Conservation (phyloP, 2,113 vertebrate genomes). For the Myodes glareolus region DNA sequence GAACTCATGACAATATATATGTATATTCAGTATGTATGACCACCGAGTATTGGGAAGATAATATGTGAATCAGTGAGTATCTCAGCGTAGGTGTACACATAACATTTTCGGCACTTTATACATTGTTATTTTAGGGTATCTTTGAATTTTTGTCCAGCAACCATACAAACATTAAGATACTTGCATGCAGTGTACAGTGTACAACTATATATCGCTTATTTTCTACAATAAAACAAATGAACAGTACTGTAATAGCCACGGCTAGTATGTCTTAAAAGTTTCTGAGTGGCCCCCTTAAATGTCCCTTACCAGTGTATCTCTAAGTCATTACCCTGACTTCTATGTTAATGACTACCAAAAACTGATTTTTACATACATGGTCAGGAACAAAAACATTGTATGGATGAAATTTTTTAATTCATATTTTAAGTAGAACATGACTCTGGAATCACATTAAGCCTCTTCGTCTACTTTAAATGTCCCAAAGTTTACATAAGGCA, state of each 20-base stretch:
- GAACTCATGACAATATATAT: background rate
- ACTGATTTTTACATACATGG: slow-evolving; percentile 1
- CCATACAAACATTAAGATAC: background rate
- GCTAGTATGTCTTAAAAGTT: background rate
- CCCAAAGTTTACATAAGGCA: slow-evolving; percentile 57
- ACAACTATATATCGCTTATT: background rate
- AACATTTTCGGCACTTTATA: background rate
- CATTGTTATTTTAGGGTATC: background rate
- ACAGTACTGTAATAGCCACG: background rate
- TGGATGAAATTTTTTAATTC: rapidly evolving
- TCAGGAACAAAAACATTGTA: background rate
- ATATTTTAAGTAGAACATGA: background rate
- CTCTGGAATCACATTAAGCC: background rate
- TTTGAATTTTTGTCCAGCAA: slow-evolving; percentile 33
- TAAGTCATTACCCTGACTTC: background rate
- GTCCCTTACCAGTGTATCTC: background rate
- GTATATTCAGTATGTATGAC: background rate
- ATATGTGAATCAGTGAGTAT: background rate
- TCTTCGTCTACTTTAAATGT: slow-evolving; percentile 52
- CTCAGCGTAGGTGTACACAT: background rate
- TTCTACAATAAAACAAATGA: slow-evolving; percentile 8
- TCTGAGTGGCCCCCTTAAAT: background rate
- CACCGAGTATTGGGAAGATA: background rate
- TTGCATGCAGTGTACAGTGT: background rate
- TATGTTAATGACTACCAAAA: background rate